Evolutionary conservation across 2,113 vertebrate genomes (phyloP).

Genomic region (Lutjanus erythropterus): DNA sequence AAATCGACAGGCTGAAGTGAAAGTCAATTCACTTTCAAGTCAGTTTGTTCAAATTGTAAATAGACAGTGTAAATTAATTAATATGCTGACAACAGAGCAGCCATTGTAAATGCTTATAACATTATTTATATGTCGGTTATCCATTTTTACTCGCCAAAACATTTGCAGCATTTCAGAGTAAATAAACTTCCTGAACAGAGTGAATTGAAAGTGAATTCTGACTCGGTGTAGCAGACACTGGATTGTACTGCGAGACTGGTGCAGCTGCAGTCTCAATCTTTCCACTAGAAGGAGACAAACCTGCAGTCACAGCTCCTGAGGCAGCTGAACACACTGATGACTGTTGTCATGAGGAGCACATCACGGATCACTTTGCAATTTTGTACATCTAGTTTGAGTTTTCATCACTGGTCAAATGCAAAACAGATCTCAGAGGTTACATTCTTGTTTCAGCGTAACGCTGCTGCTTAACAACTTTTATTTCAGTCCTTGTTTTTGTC

Average conservation of each 20-base stretch:
- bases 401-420: slow-evolving; percentile 24
- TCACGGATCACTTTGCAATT: slow-evolving; percentile 15
- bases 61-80: slow-evolving; percentile 37
- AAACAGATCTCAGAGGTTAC: slow-evolving; percentile 39
- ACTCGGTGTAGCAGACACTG: not conserved
- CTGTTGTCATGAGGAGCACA: slow-evolving; percentile 11
- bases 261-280: slow-evolving; percentile 23
- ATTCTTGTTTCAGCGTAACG: slow-evolving; percentile 17
- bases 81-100: slow-evolving; percentile 24
- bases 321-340: slow-evolving; percentile 17
- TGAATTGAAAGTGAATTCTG: slow-evolving; percentile 23
- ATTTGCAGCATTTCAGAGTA: slow-evolving; percentile 30
- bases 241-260: not conserved
- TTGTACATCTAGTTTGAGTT: slow-evolving; percentile 19
- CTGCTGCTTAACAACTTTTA: slow-evolving; percentile 26
- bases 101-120: slow-evolving; percentile 34
- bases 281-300: slow-evolving; percentile 77
- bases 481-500: slow-evolving; percentile 32
- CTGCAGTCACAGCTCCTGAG: slow-evolving; percentile 23
- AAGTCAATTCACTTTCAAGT: slow-evolving; percentile 47
- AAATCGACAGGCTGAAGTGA: slow-evolving; percentile 5
- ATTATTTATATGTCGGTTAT: slow-evolving; percentile 22
- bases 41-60: slow-evolving; percentile 60
- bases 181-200: slow-evolving; percentile 11
- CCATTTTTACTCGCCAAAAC: slow-evolving; percentile 31